Conservation (phyloP, 2,888 invertebrate genomes). For the Azorinus chamasolen region DNA sequence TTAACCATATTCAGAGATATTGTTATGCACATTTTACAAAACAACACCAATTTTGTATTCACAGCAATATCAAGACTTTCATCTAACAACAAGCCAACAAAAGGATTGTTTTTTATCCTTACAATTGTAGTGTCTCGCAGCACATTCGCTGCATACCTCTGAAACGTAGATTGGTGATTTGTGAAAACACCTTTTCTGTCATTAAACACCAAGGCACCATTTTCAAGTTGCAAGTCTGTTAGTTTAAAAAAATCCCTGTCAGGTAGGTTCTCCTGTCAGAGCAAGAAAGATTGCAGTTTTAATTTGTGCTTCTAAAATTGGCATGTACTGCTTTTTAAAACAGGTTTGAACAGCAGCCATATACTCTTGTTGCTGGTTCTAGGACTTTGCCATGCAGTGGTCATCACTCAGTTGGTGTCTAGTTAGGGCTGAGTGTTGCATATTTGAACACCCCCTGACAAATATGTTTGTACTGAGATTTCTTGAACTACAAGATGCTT, state of each 20-base stretch:
- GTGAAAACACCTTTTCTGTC: slow-evolving; percentile 29
- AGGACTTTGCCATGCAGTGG: too few relatives aligned
- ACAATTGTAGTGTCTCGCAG: slow-evolving; percentile 19
- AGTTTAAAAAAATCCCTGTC: slow-evolving; percentile 18
- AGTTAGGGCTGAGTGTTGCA: too few relatives aligned
- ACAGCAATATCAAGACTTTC: slow-evolving; percentile 32
- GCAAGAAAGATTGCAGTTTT: slow-evolving; percentile 19
- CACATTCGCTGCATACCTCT: slow-evolving; percentile 26
- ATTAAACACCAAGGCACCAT: slow-evolving; percentile 31
- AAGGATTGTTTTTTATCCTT: slow-evolving; percentile 31
- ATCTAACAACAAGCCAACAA: slow-evolving; percentile 41
- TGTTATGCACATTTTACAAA: too few relatives aligned
- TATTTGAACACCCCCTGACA: too few relatives aligned
- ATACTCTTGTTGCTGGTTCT: too few relatives aligned
- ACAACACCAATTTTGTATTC: slow-evolving; percentile 32
- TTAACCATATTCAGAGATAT: too few relatives aligned
- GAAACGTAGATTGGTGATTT: slow-evolving; percentile 25
- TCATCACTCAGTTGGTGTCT: too few relatives aligned
- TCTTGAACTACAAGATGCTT: too few relatives aligned
- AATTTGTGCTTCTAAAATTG: slow-evolving; percentile 25
- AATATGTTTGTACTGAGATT: too few relatives aligned
- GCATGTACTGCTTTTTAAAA: slow-evolving; percentile 1
- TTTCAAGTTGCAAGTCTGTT: slow-evolving; percentile 26
- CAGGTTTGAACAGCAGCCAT: slow-evolving; percentile 19
- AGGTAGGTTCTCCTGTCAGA: slow-evolving; percentile 16